Conservation (phyloP, 1,140 invertebrate genomes). For the Episyrphus balteatus region DNA sequence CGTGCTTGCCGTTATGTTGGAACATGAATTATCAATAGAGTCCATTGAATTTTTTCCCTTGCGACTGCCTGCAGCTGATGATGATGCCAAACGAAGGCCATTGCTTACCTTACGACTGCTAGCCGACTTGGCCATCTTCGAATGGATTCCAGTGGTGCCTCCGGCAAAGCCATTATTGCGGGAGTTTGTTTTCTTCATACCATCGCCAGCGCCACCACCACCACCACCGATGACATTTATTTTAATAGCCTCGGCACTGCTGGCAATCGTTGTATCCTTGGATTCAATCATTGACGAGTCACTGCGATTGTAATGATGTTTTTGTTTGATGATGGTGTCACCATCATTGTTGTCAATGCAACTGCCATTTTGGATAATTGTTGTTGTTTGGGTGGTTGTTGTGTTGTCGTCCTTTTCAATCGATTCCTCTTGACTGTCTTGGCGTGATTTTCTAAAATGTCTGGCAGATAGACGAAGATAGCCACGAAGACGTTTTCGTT, state of each 20-base stretch:
- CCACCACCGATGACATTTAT: not conserved
- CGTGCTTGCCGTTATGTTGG: conserved; percentile 29
- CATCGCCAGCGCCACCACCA: not conserved
- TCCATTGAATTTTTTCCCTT: not conserved
- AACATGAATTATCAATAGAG: conserved; percentile 13
- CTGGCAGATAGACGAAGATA: conserved; percentile 45
- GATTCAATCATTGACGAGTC: not conserved
- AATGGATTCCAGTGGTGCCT: not conserved
- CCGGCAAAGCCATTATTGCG: too few relatives aligned
- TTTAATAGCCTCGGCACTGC: conserved; percentile 3
- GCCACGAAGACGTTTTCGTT: conserved; percentile 49
- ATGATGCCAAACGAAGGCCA: not conserved
- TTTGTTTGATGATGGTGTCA: conserved; percentile 4
- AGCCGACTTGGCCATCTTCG: not conserved
- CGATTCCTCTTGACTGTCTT: conserved; percentile 22
- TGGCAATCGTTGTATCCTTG: conserved; percentile 3
- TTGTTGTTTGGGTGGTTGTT: conserved; percentile 11
- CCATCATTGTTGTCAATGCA: conserved; percentile 7
- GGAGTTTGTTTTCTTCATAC: not conserved
- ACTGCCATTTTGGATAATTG: conserved; percentile 6
- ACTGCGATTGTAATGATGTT: conserved; percentile 2
- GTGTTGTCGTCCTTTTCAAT: conserved; percentile 31
- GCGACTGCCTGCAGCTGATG: conserved; percentile 1
- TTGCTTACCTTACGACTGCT: not conserved
- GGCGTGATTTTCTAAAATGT: conserved; percentile 19